Percentiles rank a stretch among this genome's conserved stretches.
Conservation (phyloP, 2,888 invertebrate genomes). For the Rhimphoctona megacephalus region DNA sequence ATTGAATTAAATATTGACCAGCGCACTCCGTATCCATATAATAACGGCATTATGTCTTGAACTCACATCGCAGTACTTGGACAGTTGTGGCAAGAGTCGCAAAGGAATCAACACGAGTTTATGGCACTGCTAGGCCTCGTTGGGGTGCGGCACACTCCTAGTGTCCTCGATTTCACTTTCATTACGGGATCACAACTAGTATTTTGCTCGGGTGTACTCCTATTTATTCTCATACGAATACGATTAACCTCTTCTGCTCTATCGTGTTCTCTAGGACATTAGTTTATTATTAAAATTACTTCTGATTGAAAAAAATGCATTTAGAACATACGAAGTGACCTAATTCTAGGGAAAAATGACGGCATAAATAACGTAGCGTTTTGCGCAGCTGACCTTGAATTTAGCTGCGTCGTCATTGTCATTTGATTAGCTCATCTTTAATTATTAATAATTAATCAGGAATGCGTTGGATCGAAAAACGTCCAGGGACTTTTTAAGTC, state of each 20-base stretch:
- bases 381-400: background rate
- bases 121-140: conserved; percentile 62
- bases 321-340: background rate
- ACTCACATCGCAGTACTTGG: conserved; percentile 25
- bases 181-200: conserved; percentile 80
- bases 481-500: background rate
- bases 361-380: background rate
- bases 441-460: background rate
- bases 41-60: background rate
- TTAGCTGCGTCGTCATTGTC: background rate
- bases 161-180: conserved; percentile 84
- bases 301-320: background rate
- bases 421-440: background rate
- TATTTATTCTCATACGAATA: conserved; percentile 80
- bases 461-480: background rate
- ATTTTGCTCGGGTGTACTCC: conserved; percentile 78
- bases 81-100: conserved; percentile 29
- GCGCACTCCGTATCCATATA: background rate
- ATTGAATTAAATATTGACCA: conserved; percentile 8
- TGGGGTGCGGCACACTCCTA: conserved; percentile 75
- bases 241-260: conserved; percentile 66
- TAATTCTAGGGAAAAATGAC: background rate
- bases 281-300: background rate
- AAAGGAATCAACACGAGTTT: conserved; percentile 43
- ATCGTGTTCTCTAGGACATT: background rate